Evolutionary conservation across 2,113 vertebrate genomes (phyloP).

Genomic region (Pampusana beccarii): DNA sequence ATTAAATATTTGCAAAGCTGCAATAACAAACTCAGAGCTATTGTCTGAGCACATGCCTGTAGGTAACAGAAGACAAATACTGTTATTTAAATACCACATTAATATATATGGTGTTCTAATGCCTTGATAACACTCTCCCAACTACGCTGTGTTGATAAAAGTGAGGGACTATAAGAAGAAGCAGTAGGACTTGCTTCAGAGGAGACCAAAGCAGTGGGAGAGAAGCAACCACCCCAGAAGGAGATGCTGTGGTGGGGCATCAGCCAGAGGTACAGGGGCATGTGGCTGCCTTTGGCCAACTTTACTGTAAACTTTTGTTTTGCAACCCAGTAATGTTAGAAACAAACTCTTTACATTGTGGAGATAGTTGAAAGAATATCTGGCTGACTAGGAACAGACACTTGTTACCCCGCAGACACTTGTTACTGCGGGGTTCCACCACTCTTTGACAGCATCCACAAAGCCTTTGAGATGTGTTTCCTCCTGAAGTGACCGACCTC

Average conservation of each 20-base stretch:
- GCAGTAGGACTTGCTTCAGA: neutral
- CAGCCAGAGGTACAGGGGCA: neutral
- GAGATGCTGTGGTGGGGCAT: accelerated
- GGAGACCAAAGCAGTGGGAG: neutral
- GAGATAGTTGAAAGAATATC: neutral
- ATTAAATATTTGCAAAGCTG: neutral
- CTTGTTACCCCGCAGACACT: too few species aligned
- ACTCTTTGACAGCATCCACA: neutral
- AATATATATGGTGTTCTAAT: neutral
- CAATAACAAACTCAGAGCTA: neutral
- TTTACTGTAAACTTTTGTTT: neutral
- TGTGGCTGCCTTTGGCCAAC: neutral
- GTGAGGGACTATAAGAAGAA: neutral
- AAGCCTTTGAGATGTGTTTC: neutral
- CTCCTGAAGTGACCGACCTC: neutral
- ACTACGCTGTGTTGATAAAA: neutral
- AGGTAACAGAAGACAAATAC: neutral
- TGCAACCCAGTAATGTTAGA: neutral
- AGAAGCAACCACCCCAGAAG: neutral
- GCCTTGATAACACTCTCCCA: neutral
- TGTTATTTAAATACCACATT: neutral
- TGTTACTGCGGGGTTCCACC: neutral
- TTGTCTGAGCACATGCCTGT: neutral
- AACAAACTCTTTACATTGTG: neutral
- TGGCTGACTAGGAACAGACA: neutral